Conservation (phyloP, 2,113 vertebrate genomes). For the Rattus rattus region DNA sequence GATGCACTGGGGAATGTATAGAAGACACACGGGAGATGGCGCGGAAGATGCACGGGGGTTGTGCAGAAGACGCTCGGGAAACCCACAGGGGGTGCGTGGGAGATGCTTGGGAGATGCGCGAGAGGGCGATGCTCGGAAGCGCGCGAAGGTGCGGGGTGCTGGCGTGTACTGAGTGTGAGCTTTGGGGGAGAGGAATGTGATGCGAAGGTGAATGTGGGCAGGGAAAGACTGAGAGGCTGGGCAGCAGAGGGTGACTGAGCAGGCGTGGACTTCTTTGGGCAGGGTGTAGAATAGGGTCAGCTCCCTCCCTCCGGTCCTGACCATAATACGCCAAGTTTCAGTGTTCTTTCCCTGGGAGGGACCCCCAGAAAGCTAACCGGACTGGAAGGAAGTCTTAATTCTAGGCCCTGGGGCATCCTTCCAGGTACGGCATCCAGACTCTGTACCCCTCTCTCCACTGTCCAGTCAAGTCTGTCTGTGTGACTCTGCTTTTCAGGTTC, state of each 20-base stretch:
- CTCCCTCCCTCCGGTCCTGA: background rate
- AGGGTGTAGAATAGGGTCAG: background rate
- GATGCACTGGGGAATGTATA: background rate
- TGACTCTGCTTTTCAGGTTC: background rate
- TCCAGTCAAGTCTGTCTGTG: background rate
- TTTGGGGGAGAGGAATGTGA: background rate
- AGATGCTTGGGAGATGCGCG: background rate
- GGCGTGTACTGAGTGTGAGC: background rate
- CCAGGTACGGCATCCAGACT: background rate
- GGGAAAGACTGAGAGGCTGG: background rate
- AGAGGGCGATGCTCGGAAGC: background rate
- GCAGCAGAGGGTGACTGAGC: background rate
- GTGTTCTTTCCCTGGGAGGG: slow-evolving; percentile 11
- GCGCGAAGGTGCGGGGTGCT: background rate
- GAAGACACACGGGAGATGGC: background rate
- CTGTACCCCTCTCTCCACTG: background rate
- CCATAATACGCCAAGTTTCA: slow-evolving; percentile 7
- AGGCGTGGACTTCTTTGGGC: background rate
- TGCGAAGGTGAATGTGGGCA: background rate
- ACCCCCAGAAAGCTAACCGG: background rate
- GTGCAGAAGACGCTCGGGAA: background rate
- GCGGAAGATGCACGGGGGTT: background rate
- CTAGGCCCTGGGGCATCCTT: background rate
- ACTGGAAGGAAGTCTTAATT: slow-evolving; percentile 13
- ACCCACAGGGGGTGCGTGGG: background rate